phyloP scores from a whole-genome alignment of 2,113 vertebrate species.

The Gymnobelideus leadbeateri region DNA sequence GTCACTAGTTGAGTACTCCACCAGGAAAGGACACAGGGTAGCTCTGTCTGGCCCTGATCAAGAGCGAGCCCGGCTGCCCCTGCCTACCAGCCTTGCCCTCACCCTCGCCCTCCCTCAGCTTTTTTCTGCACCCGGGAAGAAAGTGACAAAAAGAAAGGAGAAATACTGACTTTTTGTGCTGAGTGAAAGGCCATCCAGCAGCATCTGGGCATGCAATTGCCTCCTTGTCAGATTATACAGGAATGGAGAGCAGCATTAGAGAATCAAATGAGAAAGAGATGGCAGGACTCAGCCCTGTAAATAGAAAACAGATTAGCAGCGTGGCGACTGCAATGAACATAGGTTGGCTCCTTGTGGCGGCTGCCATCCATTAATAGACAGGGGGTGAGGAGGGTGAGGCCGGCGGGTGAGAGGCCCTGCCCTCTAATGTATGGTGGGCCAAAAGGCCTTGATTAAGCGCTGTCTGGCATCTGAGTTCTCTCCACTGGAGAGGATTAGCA shows the following conservation, averaged over 20 bases:
- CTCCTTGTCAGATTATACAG: background rate
- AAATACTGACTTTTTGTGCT: background rate
- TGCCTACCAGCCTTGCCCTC: background rate
- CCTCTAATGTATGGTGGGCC: slow-evolving; percentile 29
- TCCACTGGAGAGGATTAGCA: slow-evolving; percentile 57
- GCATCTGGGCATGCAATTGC: background rate
- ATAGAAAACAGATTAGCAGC: slow-evolving; percentile 22
- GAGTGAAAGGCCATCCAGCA: no score
- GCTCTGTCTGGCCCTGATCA: background rate
- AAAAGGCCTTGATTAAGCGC: slow-evolving; percentile 52
- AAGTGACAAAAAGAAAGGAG: no score
- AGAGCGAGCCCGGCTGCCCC: background rate
- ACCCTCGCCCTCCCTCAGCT: background rate
- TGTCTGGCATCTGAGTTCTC: slow-evolving; percentile 42
- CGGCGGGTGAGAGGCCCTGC: slow-evolving; percentile 59
- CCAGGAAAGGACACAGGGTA: background rate
- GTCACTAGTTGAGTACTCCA: background rate
- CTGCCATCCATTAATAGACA: background rate
- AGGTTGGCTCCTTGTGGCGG: background rate
- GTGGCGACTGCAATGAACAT: slow-evolving; percentile 17
- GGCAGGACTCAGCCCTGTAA: background rate
- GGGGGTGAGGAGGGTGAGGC: slow-evolving; percentile 1
- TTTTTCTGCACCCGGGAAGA: background rate
- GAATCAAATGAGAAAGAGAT: background rate
- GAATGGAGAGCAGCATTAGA: background rate